A percentile compares a stretch with the other conserved stretches of the same genome.
These are phyloP conservation scores for Halocaridina rubra DNA, from an alignment of 2,888 invertebrate species.

Conservation along the genomic window DNA sequence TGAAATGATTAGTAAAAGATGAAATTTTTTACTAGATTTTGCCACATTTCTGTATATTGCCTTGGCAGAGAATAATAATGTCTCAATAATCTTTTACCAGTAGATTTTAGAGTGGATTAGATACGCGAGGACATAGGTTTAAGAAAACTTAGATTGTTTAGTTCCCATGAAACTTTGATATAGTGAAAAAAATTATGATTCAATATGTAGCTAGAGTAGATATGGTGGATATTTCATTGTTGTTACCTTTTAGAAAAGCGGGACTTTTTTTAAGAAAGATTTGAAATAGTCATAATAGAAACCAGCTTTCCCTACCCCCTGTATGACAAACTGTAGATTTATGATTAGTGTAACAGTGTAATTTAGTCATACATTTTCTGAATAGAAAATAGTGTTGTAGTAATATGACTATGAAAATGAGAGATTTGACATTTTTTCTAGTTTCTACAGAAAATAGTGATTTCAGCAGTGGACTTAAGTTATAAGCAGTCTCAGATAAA, in stretches of 20 bases:
- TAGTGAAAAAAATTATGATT: slow-evolving; percentile 7
- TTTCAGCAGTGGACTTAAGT: slow-evolving; percentile 30
- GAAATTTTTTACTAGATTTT: slow-evolving; percentile 38
- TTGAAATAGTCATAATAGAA: slow-evolving; percentile 19
- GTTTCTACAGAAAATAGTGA: neutral
- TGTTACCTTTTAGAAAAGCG: slow-evolving; percentile 23
- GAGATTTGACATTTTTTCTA: slow-evolving; percentile 33
- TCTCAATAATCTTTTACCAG: slow-evolving; percentile 31
- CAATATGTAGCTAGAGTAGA: slow-evolving; percentile 28
- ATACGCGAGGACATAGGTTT: slow-evolving; percentile 22
- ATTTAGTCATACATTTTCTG: slow-evolving; percentile 45
- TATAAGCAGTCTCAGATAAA: too few species aligned
- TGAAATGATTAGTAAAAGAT: slow-evolving; percentile 23
- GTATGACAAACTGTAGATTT: slow-evolving; percentile 26
- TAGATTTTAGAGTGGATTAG: slow-evolving; percentile 29
- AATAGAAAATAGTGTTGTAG: slow-evolving; percentile 44
- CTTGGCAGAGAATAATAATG: slow-evolving; percentile 25
- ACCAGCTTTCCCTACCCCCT: slow-evolving; percentile 13
- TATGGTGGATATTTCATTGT: slow-evolving; percentile 1
- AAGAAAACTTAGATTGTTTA: slow-evolving; percentile 29
- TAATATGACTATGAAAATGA: slow-evolving; percentile 3
- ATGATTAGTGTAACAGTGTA: slow-evolving; percentile 9
- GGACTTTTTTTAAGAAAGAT: slow-evolving; percentile 18
- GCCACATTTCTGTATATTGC: slow-evolving; percentile 24
- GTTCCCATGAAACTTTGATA: slow-evolving; percentile 30